Evolutionary conservation across 2,888 invertebrate species (phyloP).

Genomic region (Calliopum simillimum): DNA sequence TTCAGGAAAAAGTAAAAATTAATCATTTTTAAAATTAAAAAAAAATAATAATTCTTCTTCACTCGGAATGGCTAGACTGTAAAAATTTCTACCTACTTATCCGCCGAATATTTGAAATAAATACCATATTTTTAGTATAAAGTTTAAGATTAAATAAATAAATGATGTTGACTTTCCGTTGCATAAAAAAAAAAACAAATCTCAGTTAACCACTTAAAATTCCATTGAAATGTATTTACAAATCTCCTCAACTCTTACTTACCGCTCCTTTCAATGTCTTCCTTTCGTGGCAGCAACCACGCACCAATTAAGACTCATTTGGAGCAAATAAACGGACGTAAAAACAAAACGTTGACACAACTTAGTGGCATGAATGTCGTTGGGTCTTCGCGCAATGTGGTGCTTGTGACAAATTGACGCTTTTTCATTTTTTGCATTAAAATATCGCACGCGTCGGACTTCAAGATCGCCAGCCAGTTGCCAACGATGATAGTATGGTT

Average conservation of each 20-base stretch:
- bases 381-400: too few relatives aligned
- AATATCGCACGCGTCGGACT: slow-evolving; percentile 19
- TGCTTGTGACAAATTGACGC: slow-evolving; percentile 63
- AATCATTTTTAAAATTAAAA: too few relatives aligned
- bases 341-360: background rate
- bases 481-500: background rate
- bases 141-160: too few relatives aligned
- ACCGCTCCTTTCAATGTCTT: background rate
- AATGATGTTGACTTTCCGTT: too few relatives aligned
- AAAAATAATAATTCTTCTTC: too few relatives aligned
- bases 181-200: too few relatives aligned
- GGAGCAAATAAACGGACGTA: slow-evolving; percentile 15
- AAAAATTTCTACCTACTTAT: too few relatives aligned
- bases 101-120: too few relatives aligned
- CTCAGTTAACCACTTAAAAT: slow-evolving; percentile 29
- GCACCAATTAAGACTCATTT: slow-evolving; percentile 27
- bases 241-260: background rate
- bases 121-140: too few relatives aligned
- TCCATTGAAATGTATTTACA: slow-evolving; percentile 26
- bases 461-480: background rate
- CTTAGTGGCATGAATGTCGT: slow-evolving; percentile 15
- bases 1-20: too few relatives aligned
- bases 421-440: slow-evolving; percentile 55
- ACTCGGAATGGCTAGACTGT: too few relatives aligned
- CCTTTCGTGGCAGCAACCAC: slow-evolving; percentile 1